Percentiles rank a stretch among this genome's conserved stretches.
These are phyloP conservation scores for Tragelaphus scriptus DNA, from an alignment of 2,113 vertebrate species.

Conservation along the genomic window DNA sequence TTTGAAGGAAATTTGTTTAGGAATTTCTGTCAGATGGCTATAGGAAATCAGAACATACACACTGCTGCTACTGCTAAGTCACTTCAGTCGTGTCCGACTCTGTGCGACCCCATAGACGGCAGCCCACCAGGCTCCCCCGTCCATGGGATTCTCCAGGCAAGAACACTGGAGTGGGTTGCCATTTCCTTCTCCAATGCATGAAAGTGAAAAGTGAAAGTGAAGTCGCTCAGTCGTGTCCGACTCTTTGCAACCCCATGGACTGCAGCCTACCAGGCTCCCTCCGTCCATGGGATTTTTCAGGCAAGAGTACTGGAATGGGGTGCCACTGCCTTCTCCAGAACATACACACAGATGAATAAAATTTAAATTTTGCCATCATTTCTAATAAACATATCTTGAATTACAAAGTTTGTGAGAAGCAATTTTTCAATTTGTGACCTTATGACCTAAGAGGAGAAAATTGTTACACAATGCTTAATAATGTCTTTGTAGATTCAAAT, in stretches of 20 bases:
- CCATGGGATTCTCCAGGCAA: too few species aligned
- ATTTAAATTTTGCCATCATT: not conserved
- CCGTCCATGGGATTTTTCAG: too few species aligned
- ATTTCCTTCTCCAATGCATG: too few species aligned
- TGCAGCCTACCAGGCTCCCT: too few species aligned
- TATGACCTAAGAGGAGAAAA: not conserved
- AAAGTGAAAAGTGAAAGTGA: too few species aligned
- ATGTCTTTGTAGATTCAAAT: not conserved
- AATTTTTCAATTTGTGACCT: not conserved
- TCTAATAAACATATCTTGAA: not conserved
- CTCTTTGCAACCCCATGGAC: too few species aligned
- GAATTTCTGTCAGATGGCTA: not conserved
- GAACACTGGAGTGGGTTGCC: too few species aligned
- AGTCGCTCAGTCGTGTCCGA: too few species aligned
- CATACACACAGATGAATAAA: not conserved
- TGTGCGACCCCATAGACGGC: too few species aligned
- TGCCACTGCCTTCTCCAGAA: not conserved
- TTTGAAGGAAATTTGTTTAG: conserved; percentile 11
- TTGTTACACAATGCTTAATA: not conserved
- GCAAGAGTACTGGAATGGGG: too few species aligned
- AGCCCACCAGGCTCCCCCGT: too few species aligned
- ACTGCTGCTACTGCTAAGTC: not conserved
- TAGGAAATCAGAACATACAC: not conserved
- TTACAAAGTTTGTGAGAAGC: not conserved
- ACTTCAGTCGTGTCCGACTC: too few species aligned